phyloP scores from a whole-genome alignment of 2,888 invertebrate species.

The Macrosiphum euphorbiae region DNA sequence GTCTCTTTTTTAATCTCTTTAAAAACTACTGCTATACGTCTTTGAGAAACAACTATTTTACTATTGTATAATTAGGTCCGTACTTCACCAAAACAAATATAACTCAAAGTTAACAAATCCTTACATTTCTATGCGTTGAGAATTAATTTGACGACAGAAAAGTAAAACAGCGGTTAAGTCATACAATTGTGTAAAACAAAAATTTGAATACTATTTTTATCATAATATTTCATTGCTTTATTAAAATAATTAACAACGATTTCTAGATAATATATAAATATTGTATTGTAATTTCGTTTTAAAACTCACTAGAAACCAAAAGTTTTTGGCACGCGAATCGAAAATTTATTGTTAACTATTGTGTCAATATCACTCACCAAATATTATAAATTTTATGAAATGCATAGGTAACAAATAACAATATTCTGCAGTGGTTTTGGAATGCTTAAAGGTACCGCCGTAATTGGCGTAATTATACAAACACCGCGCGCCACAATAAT shows the following conservation, averaged over 20 bases:
- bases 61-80: not conserved
- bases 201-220: not conserved
- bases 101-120: not conserved
- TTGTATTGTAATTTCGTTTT: not conserved
- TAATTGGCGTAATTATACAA: not conserved
- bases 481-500: not conserved
- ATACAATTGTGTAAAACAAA: not conserved
- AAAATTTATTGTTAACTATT: not conserved
- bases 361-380: not conserved
- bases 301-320: not conserved
- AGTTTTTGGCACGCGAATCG: not conserved
- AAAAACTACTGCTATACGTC: not conserved
- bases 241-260: not conserved
- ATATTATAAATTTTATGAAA: not conserved
- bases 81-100: not conserved
- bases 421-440: not conserved
- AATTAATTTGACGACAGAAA: not conserved
- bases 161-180: not conserved
- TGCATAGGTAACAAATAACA: not conserved
- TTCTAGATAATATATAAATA: not conserved
- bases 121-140: not conserved
- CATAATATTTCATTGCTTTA: not conserved
- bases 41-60: not conserved
- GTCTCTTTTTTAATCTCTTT: not conserved
- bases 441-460: not conserved